Percentiles rank a stretch among this genome's conserved stretches.
Conservation (phyloP, 2,113 vertebrate genomes). For the Tonatia bakeri region DNA sequence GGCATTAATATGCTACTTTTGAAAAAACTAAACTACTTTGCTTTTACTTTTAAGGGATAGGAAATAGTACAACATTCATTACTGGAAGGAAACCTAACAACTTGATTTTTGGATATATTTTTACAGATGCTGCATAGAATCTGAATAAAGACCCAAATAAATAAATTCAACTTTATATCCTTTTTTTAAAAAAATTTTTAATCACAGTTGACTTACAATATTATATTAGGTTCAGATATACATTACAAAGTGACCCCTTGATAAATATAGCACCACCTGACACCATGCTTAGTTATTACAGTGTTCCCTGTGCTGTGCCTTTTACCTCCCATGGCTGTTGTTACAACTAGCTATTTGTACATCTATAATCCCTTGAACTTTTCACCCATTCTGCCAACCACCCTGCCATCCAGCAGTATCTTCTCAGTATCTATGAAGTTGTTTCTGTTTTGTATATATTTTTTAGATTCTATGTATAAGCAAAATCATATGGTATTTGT, state of each 20-base stretch:
- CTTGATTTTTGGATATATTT: background rate
- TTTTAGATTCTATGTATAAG: too few relatives aligned
- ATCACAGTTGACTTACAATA: too few relatives aligned
- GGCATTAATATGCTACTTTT: background rate
- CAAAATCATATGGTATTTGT: too few relatives aligned
- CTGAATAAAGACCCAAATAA: constrained; percentile 7
- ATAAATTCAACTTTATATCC: background rate
- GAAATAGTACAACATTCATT: background rate
- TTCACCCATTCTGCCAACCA: background rate
- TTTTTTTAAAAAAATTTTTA: background rate
- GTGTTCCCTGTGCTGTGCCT: background rate
- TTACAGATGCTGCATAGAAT: background rate
- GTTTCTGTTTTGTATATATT: too few relatives aligned
- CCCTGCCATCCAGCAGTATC: background rate
- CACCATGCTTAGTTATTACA: too few relatives aligned
- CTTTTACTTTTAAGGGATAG: background rate
- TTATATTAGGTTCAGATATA: too few relatives aligned
- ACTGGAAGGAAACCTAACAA: background rate
- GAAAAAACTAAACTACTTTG: background rate
- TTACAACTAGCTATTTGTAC: background rate
- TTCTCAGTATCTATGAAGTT: too few relatives aligned
- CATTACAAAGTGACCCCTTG: too few relatives aligned
- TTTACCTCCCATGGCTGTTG: background rate
- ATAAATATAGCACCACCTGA: too few relatives aligned
- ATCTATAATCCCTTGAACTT: background rate